These are phyloP conservation scores for Eretmocerus hayati DNA, from an alignment of 2,888 invertebrate genomes.

Conservation along the genomic window DNA sequence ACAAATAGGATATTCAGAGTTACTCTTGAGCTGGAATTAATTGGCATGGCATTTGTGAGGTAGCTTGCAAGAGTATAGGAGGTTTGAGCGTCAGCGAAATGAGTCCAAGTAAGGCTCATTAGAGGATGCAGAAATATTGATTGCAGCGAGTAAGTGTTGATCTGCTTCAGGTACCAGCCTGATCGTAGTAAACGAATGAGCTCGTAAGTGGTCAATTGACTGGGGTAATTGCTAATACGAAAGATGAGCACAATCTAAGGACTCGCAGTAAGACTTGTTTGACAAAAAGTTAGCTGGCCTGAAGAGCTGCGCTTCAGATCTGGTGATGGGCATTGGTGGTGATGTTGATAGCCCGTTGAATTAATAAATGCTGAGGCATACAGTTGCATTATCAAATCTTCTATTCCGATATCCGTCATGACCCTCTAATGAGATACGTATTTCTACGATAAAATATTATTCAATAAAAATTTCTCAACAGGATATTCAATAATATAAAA, in stretches of 20 bases:
- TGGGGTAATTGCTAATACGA: constrained; percentile 36
- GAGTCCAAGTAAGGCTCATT: too few relatives aligned
- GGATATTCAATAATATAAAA: neutral
- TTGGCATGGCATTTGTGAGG: too few relatives aligned
- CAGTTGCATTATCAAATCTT: too few relatives aligned
- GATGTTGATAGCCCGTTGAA: too few relatives aligned
- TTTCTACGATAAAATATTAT: neutral
- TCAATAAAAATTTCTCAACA: neutral
- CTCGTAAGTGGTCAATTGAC: constrained; percentile 34
- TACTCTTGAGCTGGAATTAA: too few relatives aligned
- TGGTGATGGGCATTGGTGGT: constrained; percentile 35
- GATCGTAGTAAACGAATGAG: constrained; percentile 35
- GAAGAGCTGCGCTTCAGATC: constrained; percentile 31
- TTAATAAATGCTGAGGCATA: too few relatives aligned
- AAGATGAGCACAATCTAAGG: constrained; percentile 35
- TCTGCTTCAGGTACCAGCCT: constrained; percentile 27
- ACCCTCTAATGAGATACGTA: neutral
- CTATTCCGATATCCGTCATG: too few relatives aligned
- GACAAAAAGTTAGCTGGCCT: constrained; percentile 31
- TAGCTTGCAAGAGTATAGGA: too few relatives aligned
- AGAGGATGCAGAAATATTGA: too few relatives aligned
- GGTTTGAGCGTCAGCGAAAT: too few relatives aligned
- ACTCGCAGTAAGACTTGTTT: constrained; percentile 31
- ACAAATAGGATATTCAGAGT: too few relatives aligned
- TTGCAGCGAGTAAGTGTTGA: constrained; percentile 36